These are phyloP conservation scores for Cacoxenus indagator DNA, from an alignment of 2,888 invertebrate genomes.

Conservation along the genomic window DNA sequence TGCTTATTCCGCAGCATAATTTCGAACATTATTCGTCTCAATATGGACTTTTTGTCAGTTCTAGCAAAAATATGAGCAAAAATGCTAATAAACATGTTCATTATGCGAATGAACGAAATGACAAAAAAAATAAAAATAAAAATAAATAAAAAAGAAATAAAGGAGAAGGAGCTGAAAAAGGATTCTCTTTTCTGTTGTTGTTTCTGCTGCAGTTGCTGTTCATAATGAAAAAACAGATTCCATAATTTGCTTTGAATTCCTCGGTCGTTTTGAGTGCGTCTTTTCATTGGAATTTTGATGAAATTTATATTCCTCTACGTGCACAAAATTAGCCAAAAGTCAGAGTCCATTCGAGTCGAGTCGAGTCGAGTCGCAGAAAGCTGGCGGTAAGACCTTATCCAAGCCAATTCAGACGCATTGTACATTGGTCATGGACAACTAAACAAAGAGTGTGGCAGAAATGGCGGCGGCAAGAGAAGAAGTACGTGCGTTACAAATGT, in stretches of 20 bases:
- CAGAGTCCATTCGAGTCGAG: too few species aligned
- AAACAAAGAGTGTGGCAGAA: background rate
- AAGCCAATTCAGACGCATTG: background rate
- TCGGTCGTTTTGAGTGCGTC: background rate
- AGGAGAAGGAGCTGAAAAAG: too few species aligned
- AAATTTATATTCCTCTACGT: conserved; percentile 68
- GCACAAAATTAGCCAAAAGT: conserved; percentile 62
- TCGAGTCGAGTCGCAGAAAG: background rate
- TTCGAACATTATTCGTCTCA: background rate
- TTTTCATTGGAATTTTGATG: conserved; percentile 60
- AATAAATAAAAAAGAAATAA: background rate
- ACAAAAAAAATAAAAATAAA: background rate
- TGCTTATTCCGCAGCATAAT: background rate
- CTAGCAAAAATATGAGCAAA: background rate
- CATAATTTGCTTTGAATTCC: conserved; percentile 15
- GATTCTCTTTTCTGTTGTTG: too few species aligned
- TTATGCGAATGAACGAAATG: conserved; percentile 16
- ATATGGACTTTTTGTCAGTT: background rate
- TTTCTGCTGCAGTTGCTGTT: background rate
- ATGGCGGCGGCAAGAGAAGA: background rate
- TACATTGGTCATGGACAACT: too few species aligned
- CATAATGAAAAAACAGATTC: background rate
- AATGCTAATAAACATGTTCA: conserved; percentile 20
- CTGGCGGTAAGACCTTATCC: background rate
- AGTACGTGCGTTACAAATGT: conserved; percentile 66